Base-by-base conservation (phyloP, 1,140 invertebrate species). In the Apocrypta bakeri region DNA sequence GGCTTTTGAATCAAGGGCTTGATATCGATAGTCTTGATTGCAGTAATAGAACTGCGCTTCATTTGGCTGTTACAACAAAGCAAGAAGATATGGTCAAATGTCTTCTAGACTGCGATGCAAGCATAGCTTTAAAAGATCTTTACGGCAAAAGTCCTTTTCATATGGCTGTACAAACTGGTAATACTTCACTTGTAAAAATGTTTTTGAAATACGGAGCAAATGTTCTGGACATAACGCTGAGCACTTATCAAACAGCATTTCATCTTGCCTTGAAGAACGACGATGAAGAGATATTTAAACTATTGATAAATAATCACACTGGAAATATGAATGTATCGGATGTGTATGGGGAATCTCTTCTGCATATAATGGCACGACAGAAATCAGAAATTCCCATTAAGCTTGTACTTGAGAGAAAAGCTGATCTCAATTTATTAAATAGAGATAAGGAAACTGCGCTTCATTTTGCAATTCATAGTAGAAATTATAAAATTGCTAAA, bases 81-180 rank as follows among this genome's bases (percentile, higher is more conserved):
- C 29, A 71, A 56, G 66, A 79, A 64, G 31, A 40, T n/a, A 80
- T 80, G 31, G 25, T 80, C 31, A 27, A 40, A 29, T 80, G 68
- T 40, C 79, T 80, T 73, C 42, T 80, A 31, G 14, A 64, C 2
- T 64, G 29, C n/a, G 29, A 71, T 37, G 56, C 69, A 64, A 80
- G 25, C n/a, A 73, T 14, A n/a, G 12, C 27, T 64, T 6, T 27
- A 42, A 61, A 73, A 64, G 33, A 73, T 80, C 31, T 33, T 29
- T 73, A 80, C 64, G 79, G 56, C 0, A 80, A 61, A 29, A 79
- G 78, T 61, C 61, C 78, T 33, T 79, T 79, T 56, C 42, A 72
- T 29, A 33, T 79, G 21, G 42, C 33, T 33, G 61, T 72, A 17
- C 17, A 72, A 61, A 17, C 24, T 37, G 68, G 68, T 17, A 63